Percentiles rank a stretch among this genome's conserved stretches.
phyloP scores from a whole-genome alignment of 2,113 vertebrate genomes.

The Trochalopteron elliotii region DNA sequence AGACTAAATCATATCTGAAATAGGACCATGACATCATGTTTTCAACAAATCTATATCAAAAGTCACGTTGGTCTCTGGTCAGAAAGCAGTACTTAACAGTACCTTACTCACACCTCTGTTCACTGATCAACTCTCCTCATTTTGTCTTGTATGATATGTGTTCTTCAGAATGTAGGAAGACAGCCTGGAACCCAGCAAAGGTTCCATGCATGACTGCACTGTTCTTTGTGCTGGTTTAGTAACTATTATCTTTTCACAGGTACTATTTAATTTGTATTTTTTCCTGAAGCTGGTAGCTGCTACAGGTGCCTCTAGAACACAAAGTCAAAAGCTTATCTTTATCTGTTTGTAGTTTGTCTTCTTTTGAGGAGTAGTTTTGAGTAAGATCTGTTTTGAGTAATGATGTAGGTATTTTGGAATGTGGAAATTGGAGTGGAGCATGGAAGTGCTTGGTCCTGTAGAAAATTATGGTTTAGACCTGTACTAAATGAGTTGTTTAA shows the following conservation, averaged over 20 bases:
- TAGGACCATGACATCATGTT: not conserved
- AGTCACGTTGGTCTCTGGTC: not conserved
- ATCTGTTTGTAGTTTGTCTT: not conserved
- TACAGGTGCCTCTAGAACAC: not conserved
- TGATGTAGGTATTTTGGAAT: not conserved
- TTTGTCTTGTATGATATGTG: fast-evolving
- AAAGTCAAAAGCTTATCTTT: not conserved
- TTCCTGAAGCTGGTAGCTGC: not conserved
- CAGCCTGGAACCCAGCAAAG: not conserved
- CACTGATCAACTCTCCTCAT: not conserved
- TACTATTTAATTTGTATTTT: not conserved
- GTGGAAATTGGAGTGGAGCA: not conserved
- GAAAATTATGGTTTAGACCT: not conserved
- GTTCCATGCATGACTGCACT: not conserved
- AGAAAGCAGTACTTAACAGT: not conserved
- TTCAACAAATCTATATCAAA: not conserved
- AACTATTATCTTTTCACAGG: not conserved
- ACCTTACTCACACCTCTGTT: not conserved
- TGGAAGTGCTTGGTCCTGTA: not conserved
- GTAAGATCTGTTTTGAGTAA: not conserved
- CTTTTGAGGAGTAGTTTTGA: not conserved
- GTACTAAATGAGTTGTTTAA: not conserved
- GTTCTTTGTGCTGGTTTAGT: not conserved
- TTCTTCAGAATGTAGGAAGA: not conserved
- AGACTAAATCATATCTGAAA: not conserved